phyloP scores from a whole-genome alignment of 1,140 invertebrate species.

The Leptoteleia sp. region DNA sequence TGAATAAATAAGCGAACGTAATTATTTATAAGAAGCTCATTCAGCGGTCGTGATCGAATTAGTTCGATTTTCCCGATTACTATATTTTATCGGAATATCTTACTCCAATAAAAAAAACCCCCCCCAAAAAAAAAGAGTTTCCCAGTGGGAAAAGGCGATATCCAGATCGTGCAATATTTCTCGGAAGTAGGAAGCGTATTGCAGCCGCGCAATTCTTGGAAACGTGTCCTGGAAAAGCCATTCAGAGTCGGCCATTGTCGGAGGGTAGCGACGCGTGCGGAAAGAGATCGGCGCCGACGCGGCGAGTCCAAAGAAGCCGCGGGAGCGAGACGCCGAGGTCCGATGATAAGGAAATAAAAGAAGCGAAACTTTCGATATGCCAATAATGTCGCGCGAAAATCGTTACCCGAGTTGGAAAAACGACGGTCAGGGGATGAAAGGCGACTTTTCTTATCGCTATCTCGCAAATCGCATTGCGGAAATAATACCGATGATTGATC shows the following conservation, averaged over 20 bases:
- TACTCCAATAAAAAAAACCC: too few relatives aligned
- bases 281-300: constrained; percentile 49
- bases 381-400: constrained; percentile 48
- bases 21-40: too few relatives aligned
- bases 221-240: constrained; percentile 56
- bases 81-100: constrained; percentile 12
- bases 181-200: constrained; percentile 46
- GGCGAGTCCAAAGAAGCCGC: constrained; percentile 42
- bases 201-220: constrained; percentile 37
- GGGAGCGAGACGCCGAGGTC: constrained; percentile 17
- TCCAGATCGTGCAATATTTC: constrained; percentile 45
- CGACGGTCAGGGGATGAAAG: constrained; percentile 25
- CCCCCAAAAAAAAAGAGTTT: constrained; percentile 25
- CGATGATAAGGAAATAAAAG: constrained; percentile 37
- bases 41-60: not conserved
- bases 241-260: constrained; percentile 67
- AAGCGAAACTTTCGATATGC: constrained; percentile 41
- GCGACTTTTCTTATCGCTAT: not conserved
- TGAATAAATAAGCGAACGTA: too few relatives aligned
- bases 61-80: constrained; percentile 1
- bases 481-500: constrained; percentile 13
- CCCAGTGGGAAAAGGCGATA: constrained; percentile 9
- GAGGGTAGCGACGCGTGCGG: constrained; percentile 67
- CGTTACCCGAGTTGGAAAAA: constrained; percentile 18
- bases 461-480: constrained; percentile 2